Evolutionary conservation across 2,888 invertebrate species (phyloP).

Genomic region (Drosophila flavopinicola): DNA sequence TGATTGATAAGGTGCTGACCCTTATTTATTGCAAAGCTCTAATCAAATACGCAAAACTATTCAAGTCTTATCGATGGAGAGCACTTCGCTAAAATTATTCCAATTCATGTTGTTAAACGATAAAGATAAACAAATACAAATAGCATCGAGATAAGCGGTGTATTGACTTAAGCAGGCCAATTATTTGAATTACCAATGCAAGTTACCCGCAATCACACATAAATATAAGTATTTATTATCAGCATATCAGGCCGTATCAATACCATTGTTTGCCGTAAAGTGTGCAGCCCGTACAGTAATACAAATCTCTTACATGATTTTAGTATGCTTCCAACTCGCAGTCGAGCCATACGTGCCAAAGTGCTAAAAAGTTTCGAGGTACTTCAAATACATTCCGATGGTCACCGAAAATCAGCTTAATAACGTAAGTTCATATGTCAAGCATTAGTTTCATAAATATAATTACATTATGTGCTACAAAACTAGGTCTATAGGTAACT

Average conservation of each 20-base stretch:
- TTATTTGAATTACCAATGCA: constrained; percentile 44
- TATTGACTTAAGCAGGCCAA: constrained; percentile 25
- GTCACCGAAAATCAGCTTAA: constrained; percentile 19
- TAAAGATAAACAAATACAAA: constrained; percentile 40
- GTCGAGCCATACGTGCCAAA: constrained; percentile 21
- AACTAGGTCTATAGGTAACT: constrained; percentile 39
- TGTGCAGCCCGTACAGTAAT: constrained; percentile 15
- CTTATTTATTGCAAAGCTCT: neutral
- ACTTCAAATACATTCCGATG: constrained; percentile 38
- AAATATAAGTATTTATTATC: constrained; percentile 43
- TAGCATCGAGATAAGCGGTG: constrained; percentile 28
- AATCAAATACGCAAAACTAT: constrained; percentile 19
- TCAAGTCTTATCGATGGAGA: constrained; percentile 30
- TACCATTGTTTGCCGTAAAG: constrained; percentile 16
- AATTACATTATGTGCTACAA: constrained; percentile 44
- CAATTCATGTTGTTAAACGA: constrained; percentile 18
- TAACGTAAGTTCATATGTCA: constrained; percentile 48
- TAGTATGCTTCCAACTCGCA: constrained; percentile 34
- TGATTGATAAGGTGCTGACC: neutral
- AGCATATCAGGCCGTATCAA: constrained; percentile 48
- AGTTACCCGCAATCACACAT: constrained; percentile 12
- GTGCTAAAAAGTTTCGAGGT: neutral
- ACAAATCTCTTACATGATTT: constrained; percentile 16
- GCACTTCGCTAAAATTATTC: constrained; percentile 15
- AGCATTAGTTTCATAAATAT: constrained; percentile 33